These are phyloP conservation scores for Arion vulgaris DNA, from an alignment of 1,140 invertebrate genomes.

Conservation along the genomic window DNA sequence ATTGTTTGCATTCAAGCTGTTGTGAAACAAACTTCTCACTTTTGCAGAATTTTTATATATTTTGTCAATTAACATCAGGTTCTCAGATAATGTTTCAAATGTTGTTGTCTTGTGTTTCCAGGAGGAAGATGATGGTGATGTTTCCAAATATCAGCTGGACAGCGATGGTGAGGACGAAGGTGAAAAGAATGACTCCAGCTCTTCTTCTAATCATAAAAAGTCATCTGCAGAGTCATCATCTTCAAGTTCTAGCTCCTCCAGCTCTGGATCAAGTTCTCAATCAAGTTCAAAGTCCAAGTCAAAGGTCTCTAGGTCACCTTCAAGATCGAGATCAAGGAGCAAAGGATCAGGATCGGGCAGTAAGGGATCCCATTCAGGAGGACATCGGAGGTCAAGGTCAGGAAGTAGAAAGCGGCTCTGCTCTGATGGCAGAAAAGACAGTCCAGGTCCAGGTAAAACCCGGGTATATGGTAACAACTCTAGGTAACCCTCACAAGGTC, in stretches of 20 bases:
- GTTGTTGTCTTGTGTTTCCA: not conserved
- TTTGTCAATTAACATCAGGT: not conserved
- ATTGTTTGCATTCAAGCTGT: too few relatives aligned
- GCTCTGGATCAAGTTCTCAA: slow-evolving; percentile 50
- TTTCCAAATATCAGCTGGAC: slow-evolving; percentile 87
- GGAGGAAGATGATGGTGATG: slow-evolving; percentile 74
- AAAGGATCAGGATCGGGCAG: not conserved
- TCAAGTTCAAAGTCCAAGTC: slow-evolving; percentile 43
- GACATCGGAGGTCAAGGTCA: slow-evolving; percentile 46
- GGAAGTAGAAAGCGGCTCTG: slow-evolving; percentile 46
- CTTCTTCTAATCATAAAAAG: slow-evolving; percentile 16
- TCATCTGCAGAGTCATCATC: slow-evolving; percentile 38
- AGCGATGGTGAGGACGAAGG: slow-evolving; percentile 54
- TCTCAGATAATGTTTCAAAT: too few relatives aligned
- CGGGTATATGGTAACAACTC: slow-evolving; percentile 53
- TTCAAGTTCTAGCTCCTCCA: slow-evolving; percentile 55
- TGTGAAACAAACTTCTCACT: too few relatives aligned
- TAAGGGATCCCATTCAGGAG: slow-evolving; percentile 36
- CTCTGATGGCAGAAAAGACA: slow-evolving; percentile 45
- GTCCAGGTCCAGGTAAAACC: slow-evolving; percentile 64
- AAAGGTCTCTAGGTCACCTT: slow-evolving; percentile 24
- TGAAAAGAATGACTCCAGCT: slow-evolving; percentile 22
- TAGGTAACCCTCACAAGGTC: slow-evolving; percentile 57
- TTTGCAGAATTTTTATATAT: too few relatives aligned
- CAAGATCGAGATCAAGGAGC: not conserved